Evolutionary conservation across 2,888 invertebrate genomes (phyloP).

Genomic region (Xylocampa areola): DNA sequence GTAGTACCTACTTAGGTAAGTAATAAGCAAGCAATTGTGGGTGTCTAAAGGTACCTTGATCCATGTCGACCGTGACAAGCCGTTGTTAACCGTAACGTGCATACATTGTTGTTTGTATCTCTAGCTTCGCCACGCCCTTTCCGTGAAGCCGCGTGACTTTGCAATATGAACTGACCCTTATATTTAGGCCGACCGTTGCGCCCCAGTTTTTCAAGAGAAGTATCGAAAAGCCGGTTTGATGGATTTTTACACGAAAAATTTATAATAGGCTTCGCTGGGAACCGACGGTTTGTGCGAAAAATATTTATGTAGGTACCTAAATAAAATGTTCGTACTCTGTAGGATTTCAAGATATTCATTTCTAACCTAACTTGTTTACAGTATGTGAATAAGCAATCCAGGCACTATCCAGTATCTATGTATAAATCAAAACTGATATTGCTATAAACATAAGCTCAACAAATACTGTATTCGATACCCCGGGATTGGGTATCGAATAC

Average conservation of each 20-base stretch:
- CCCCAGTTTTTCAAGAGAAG: conserved; percentile 61
- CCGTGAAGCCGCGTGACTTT: conserved; percentile 58
- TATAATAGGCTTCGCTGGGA: conserved; percentile 21
- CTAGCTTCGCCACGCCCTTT: conserved; percentile 47
- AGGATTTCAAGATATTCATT: too few relatives aligned
- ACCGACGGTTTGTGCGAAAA: not conserved
- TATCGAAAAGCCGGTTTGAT: conserved; percentile 47
- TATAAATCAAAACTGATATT: conserved; percentile 12
- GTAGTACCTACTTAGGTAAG: not conserved
- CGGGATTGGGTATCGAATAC: too few relatives aligned
- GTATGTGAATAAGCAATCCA: not conserved
- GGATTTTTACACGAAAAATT: conserved; percentile 42
- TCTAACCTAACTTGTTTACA: too few relatives aligned
- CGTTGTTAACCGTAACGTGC: conserved; percentile 30
- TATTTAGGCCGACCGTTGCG: conserved; percentile 56
- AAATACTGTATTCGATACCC: conserved; percentile 16
- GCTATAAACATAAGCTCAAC: conserved; percentile 21
- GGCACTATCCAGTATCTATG: not conserved
- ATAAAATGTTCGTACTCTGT: too few relatives aligned
- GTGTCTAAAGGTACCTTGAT: conserved; percentile 30
- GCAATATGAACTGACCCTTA: conserved; percentile 63
- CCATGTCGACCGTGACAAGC: conserved; percentile 30
- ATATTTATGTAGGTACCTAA: too few relatives aligned
- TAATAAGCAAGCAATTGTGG: not conserved
- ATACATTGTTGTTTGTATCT: conserved; percentile 48